These are phyloP conservation scores for Sus cebifrons DNA, from an alignment of 2,797 vertebrate genomes.

Conservation along the genomic window DNA sequence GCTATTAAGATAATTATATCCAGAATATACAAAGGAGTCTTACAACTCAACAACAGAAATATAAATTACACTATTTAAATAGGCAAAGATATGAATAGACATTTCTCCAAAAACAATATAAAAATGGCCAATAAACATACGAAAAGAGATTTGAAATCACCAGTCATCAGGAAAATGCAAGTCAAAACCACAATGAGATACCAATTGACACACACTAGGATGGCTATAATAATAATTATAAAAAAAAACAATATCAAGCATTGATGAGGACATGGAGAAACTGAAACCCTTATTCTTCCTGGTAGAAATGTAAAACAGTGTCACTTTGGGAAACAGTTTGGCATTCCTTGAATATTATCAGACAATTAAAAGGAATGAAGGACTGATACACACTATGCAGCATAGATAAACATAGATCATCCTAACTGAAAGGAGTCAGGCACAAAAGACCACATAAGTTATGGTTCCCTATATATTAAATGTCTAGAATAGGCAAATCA, in stretches of 20 bases:
- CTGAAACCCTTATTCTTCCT: not conserved
- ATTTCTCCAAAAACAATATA: not conserved
- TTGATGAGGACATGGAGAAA: not conserved
- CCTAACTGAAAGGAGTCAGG: not conserved
- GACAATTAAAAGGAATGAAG: not conserved
- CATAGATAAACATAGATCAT: not conserved
- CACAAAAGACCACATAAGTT: not conserved
- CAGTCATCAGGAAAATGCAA: not conserved
- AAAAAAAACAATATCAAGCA: not conserved
- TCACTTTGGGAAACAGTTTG: not conserved
- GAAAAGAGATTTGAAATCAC: not conserved
- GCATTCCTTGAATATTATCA: not conserved
- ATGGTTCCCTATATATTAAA: not conserved
- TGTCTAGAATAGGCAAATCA: not conserved
- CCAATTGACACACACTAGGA: not conserved
- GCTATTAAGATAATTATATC: not conserved
- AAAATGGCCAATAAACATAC: not conserved
- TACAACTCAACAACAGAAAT: not conserved
- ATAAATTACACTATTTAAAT: slow-evolving; percentile 15
- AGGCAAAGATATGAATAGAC: not conserved
- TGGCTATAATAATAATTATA: not conserved
- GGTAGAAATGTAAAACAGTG: not conserved
- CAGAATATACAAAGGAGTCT: not conserved
- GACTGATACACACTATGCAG: not conserved
- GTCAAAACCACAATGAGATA: not conserved